Evolutionary conservation across 2,113 vertebrate species (phyloP), one percentile per base, ranked within the genome.

Genomic region (Telmatochromis sp.): DNA sequence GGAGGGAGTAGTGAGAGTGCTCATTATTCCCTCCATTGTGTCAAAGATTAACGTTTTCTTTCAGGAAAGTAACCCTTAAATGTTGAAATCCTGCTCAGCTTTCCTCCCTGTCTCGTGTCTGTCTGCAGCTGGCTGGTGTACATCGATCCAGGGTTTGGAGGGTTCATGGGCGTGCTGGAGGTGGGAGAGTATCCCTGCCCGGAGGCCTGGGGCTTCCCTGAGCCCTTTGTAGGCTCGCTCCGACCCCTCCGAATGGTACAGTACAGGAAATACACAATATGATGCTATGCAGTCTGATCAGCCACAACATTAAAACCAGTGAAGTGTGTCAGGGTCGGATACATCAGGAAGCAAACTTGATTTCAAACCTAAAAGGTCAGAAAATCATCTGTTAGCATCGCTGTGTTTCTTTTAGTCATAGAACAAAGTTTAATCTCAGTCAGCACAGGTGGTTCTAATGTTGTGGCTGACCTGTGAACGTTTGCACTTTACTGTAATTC

Each of bases 191-290:
- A 98, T 89, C 97, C 98, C 8, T 96, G 97, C 86, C 96, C 98
- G 21, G 95, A 97, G 10, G 93, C 97, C 91, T 99, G 98, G 98
- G 97, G 97, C 17, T 99, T 98, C 81, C 94, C 96, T 28, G 85
- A 95, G 40, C 97, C 98, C 1, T 99, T 98, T 84, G 91, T 99
- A 2, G 97, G 98, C 84, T 99, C 99, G 13, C 95, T 99, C 94
- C 95, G 97, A 55, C 97, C 98, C 11, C 96, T 99, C 84, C 97
- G 97, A 96, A 98, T 99, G 97, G 99, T 99, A 95, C 57, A 8
- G 13, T 14, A 53, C 12, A 33, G 7, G 6, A 57, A 53, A 35
- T 21, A 6, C 3, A 65, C 45, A 17, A 23, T 58, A 57, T 2
- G 3, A 68, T 4, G 23, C 31, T 45, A 45, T 11, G 17, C 40